Evolutionary conservation across 2,797 vertebrate species (phyloP).

Genomic region (Thamnophis elegans): DNA sequence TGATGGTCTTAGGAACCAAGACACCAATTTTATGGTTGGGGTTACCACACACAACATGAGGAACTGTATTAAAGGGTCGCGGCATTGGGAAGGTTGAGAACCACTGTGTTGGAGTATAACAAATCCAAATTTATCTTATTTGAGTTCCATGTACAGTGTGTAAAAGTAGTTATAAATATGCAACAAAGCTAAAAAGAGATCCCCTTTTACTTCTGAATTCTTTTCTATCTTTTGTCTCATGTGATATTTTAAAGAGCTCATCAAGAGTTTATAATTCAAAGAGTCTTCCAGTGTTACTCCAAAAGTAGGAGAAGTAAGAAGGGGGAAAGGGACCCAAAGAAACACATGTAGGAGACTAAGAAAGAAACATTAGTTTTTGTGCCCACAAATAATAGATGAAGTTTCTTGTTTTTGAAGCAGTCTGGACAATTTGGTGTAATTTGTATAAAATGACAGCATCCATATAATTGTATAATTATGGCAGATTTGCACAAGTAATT

Average conservation of each 20-base stretch:
- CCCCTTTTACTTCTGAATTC: neutral
- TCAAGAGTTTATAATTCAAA: neutral
- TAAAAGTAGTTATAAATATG: neutral
- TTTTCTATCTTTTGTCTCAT: neutral
- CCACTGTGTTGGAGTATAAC: neutral
- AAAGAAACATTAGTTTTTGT: neutral
- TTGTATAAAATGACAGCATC: neutral
- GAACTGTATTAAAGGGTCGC: no score
- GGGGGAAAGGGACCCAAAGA: neutral
- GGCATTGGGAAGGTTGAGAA: no score
- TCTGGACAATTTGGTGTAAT: neutral
- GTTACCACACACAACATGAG: no score
- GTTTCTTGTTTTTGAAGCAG: neutral
- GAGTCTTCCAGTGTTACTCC: neutral
- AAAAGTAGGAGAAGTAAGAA: neutral
- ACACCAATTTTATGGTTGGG: no score
- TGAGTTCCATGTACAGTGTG: neutral
- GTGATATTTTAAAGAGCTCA: no score
- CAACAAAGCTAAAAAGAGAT: neutral
- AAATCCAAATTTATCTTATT: neutral
- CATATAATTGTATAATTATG: neutral
- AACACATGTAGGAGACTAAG: neutral
- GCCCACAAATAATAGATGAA: neutral
- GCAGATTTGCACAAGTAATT: neutral
- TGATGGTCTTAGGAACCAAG: no score